Conservation (phyloP, 1,140 invertebrate genomes). For the Lutraria rhynchaena region DNA sequence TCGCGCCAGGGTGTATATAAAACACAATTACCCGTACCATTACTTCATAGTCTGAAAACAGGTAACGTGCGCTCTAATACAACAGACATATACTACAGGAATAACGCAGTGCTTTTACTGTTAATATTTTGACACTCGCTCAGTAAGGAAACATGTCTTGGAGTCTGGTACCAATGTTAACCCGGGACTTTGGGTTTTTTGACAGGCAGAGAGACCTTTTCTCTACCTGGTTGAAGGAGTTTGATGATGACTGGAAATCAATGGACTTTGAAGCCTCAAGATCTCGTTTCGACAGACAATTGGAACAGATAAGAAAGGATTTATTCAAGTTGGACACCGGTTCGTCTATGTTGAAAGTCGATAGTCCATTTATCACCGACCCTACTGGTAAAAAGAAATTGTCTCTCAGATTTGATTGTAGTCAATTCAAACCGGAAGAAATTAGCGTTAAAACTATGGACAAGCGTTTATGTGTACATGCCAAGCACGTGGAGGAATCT, state of each 20-base stretch:
- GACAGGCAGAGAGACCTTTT: slow-evolving; percentile 76
- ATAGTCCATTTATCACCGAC: slow-evolving; percentile 74
- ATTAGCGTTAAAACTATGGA: slow-evolving; percentile 78
- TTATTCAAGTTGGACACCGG: slow-evolving; percentile 71
- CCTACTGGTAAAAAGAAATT: slow-evolving; percentile 74
- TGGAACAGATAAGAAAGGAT: slow-evolving; percentile 70
- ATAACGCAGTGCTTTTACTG: too few relatives aligned
- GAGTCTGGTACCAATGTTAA: slow-evolving; percentile 68
- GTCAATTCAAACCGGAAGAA: slow-evolving; percentile 79
- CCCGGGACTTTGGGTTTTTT: slow-evolving; percentile 76
- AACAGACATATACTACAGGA: too few relatives aligned
- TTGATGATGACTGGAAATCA: slow-evolving; percentile 69
- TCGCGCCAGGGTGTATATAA: too few relatives aligned
- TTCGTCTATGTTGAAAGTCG: slow-evolving; percentile 69
- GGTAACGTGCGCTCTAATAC: too few relatives aligned
- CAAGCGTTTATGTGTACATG: slow-evolving; percentile 74
- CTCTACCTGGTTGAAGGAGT: slow-evolving; percentile 62
- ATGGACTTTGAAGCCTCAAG: slow-evolving; percentile 60
- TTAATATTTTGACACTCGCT: too few relatives aligned
- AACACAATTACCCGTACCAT: too few relatives aligned
- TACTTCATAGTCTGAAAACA: too few relatives aligned
- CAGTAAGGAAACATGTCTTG: slow-evolving; percentile 68
- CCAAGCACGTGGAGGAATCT: slow-evolving; percentile 75
- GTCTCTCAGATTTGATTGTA: slow-evolving; percentile 77
- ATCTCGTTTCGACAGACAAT: slow-evolving; percentile 70